These are phyloP conservation scores for Grantiella picta DNA, from an alignment of 2,113 vertebrate species.

Conservation along the genomic window DNA sequence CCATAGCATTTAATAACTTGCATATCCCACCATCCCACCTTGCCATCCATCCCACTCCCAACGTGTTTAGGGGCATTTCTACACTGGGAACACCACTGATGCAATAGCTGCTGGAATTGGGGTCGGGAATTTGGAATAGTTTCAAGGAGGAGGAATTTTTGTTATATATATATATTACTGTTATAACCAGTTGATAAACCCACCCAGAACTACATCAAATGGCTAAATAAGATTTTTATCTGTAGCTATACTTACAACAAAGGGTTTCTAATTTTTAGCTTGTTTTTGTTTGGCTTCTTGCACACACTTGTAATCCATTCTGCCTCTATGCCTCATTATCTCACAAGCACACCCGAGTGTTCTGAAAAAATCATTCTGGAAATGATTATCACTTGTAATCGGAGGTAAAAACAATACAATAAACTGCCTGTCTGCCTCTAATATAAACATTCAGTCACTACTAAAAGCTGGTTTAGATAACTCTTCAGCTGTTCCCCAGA, in stretches of 20 bases:
- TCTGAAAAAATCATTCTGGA: slow-evolving; percentile 1
- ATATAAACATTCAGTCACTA: background rate
- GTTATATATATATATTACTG: too few species aligned
- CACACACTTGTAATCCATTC: background rate
- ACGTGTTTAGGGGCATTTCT: background rate
- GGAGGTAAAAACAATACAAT: background rate
- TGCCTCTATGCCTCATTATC: background rate
- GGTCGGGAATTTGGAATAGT: background rate
- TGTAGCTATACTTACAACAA: background rate
- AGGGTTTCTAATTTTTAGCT: background rate
- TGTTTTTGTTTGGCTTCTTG: background rate
- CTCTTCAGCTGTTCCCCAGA: background rate
- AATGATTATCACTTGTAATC: background rate
- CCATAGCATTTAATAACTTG: background rate
- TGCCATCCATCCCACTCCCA: background rate
- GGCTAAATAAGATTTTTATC: background rate
- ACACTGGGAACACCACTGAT: background rate
- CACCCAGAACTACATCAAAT: background rate
- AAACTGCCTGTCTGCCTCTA: background rate
- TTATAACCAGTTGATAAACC: background rate
- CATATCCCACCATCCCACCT: background rate
- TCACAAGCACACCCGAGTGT: background rate
- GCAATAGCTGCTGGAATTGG: background rate
- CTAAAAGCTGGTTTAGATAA: slow-evolving; percentile 27
- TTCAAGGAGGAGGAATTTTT: background rate